Base-by-base conservation (phyloP, 2,797 vertebrate species). In the Trachurus trachurus region DNA sequence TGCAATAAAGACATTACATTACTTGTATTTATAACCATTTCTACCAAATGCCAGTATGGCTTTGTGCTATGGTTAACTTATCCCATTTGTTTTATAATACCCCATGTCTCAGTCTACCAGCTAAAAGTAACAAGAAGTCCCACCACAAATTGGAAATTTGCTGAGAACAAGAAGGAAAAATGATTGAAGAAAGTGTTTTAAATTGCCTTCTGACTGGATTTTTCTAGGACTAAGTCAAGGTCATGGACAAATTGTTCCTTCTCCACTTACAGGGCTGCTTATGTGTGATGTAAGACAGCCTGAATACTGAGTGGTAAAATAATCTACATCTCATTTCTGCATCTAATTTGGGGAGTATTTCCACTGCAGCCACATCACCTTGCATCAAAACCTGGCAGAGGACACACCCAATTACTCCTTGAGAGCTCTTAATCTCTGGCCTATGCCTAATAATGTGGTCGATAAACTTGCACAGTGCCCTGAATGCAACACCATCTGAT, bases 191-290 rank as follows among this genome's bases (percentile, higher is more conserved):
- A 90, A 91, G 77, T 59, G 76, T 87, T 84, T 91, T 83, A 88
- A 90, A 89, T 89, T 88, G 78, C 73, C 65, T 86, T 71, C 58
- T 61, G 65, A 76, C 66, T 73, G 73, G 54, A 59, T 81, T 82
- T 87, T 83, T 82, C 82, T 65, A 65, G 73, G 85, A 92, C 80
- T 78, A 59, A 85, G 83, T 92, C 92, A 94, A 93, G 89, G 93
- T 94, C 91, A 89, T 2, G 45, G 81, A 83, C 83, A 86, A 80
- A 84, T 59, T 61, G 73, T 81, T 91, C 81, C 71, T 29, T 57
- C 81, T 66, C 56, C 71, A 81, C 78, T 84, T 84, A 50, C 47
- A 50, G 65, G 12, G 37, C 78, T 71, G 74, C 54, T 39, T 62
- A 26, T 64, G 61, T 79, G 64, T 83, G 79, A 84, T 81, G 86